A percentile compares a stretch with the other conserved stretches of the same genome.
Conservation (phyloP, 2,113 vertebrate genomes). For the Proteles cristata region DNA sequence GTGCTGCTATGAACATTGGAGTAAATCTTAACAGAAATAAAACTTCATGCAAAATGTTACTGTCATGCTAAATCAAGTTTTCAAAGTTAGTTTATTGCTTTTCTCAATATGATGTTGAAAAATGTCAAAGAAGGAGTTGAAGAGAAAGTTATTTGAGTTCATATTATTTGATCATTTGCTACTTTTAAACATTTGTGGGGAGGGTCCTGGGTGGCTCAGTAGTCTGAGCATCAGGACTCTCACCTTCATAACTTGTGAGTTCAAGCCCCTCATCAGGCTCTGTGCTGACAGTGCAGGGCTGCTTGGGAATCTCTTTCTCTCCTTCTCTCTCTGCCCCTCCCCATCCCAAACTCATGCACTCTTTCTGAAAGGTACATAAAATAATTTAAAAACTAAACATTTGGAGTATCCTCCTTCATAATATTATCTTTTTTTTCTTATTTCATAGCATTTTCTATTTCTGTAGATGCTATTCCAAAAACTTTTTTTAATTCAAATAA, state of each 20-base stretch:
- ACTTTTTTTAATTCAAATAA: neutral
- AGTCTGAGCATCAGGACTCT: no score
- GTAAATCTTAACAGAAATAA: neutral
- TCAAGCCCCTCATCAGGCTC: no score
- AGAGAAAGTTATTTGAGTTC: neutral
- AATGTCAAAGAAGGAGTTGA: neutral
- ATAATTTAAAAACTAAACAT: no score
- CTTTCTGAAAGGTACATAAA: no score
- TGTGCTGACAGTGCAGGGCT: no score
- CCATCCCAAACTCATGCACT: no score
- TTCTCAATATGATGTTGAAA: neutral
- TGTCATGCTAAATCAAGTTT: neutral
- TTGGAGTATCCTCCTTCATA: neutral
- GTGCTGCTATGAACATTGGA: no score
- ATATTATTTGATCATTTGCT: neutral
- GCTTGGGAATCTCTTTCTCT: no score
- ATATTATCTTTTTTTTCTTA: neutral
- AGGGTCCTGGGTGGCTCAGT: no score
- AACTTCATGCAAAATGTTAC: neutral
- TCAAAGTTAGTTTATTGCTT: slow-evolving; percentile 8
- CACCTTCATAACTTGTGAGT: no score
- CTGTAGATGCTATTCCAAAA: neutral
- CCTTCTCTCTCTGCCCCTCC: no score
- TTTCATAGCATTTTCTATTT: neutral
- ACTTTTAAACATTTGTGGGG: neutral